Evolutionary conservation across 2,888 invertebrate genomes (phyloP).

Genomic region (Drosophila robusta): DNA sequence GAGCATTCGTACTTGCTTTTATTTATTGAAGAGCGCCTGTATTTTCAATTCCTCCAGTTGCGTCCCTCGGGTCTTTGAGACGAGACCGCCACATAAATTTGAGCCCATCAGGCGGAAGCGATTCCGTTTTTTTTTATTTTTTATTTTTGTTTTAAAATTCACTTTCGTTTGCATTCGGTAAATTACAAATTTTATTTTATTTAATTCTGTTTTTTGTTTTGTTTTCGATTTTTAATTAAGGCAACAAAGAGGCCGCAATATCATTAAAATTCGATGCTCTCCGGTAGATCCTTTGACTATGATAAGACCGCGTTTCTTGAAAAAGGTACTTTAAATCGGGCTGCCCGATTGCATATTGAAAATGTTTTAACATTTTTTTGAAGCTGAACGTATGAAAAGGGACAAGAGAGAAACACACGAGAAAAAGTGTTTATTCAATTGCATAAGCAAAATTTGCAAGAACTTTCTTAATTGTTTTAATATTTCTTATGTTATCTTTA

Average conservation of each 20-base stretch:
- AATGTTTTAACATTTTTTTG: background rate
- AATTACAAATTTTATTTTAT: conserved; percentile 35
- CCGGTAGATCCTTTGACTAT: conserved; percentile 29
- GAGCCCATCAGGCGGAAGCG: conserved; percentile 55
- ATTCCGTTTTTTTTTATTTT: conserved; percentile 57
- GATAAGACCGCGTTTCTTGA: conserved; percentile 30
- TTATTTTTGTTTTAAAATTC: conserved; percentile 2
- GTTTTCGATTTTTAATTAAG: conserved; percentile 70
- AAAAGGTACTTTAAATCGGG: conserved; percentile 43
- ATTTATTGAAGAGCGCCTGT: conserved; percentile 24
- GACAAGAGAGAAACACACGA: too few species aligned
- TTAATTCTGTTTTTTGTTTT: conserved; percentile 11
- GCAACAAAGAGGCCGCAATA: conserved; percentile 64
- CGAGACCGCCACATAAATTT: conserved; percentile 56
- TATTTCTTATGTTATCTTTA: too few species aligned
- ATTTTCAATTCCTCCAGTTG: conserved; percentile 28
- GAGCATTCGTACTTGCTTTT: conserved; percentile 5
- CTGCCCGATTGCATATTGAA: conserved; percentile 48
- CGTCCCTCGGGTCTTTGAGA: conserved; percentile 46
- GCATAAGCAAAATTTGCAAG: too few species aligned
- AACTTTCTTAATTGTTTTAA: too few species aligned
- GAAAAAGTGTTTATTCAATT: too few species aligned
- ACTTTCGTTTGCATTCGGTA: conserved; percentile 35
- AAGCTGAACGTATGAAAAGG: background rate
- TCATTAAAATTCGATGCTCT: conserved; percentile 43